These are phyloP conservation scores for Dendroctonus ponderosae DNA, from an alignment of 1,140 invertebrate genomes.

Conservation along the genomic window DNA sequence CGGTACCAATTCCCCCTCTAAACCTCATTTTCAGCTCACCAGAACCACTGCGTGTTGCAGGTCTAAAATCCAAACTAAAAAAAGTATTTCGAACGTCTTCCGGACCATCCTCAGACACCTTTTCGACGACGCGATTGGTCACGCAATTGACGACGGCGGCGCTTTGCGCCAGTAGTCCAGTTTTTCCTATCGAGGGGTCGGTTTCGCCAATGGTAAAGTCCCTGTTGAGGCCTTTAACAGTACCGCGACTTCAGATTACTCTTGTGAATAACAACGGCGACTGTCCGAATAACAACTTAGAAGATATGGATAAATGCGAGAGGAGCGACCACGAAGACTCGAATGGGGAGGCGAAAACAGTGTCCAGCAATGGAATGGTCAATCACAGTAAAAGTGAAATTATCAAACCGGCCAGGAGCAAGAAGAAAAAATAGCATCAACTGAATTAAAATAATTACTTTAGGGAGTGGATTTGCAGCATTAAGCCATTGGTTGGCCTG, in stretches of 20 bases:
- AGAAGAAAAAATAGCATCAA: conserved; percentile 46
- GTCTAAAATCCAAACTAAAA: conserved; percentile 56
- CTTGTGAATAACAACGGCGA: conserved; percentile 47
- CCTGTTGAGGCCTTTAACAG: conserved; percentile 58
- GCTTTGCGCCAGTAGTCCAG: conserved; percentile 62
- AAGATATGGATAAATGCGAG: neutral
- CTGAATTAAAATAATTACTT: neutral
- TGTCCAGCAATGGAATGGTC: conserved; percentile 12
- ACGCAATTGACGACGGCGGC: conserved; percentile 63
- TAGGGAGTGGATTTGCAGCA: too few relatives aligned
- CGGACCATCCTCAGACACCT: conserved; percentile 52
- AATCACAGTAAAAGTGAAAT: conserved; percentile 48
- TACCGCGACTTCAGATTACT: conserved; percentile 59
- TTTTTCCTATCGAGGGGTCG: conserved; percentile 54
- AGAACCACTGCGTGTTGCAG: conserved; percentile 25
- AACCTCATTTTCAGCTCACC: neutral
- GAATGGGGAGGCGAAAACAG: neutral
- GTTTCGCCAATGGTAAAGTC: conserved; percentile 58
- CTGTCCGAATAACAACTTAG: conserved; percentile 35
- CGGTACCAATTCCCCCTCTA: conserved; percentile 29
- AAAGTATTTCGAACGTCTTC: conserved; percentile 61
- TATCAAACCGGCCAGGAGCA: conserved; percentile 47
- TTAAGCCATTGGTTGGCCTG: too few relatives aligned
- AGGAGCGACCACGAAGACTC: neutral
- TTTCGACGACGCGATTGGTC: conserved; percentile 54